Base-by-base conservation (phyloP, 2,797 vertebrate species). In the Trachurus trachurus region DNA sequence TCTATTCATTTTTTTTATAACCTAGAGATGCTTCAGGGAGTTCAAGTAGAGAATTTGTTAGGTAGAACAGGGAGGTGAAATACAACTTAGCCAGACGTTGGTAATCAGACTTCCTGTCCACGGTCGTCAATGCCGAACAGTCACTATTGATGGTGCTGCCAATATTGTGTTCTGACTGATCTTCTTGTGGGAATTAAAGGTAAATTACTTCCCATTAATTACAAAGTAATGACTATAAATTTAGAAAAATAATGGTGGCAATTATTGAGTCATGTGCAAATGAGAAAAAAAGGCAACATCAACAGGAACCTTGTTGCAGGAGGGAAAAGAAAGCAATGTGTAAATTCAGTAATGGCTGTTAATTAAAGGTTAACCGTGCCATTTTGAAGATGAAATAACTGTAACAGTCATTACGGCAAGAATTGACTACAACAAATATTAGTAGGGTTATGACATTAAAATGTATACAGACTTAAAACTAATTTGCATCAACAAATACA, bases 241-340 rank as follows among this genome's bases (percentile, higher is more conserved):
- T 56, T 44, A 53, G 26, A 66, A 63, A 78, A 57, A 37, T 78
- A 85, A 83, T 68, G 62, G 42, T 54, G 13, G 26, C 54, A 66
- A 78, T 83, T 88, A 78, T 26, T 54, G 42, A 65, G 6, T 64
- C 63, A 16, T 47, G 22, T 42, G 59, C 34, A 69, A 68, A 85
- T 67, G 44, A 85, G 62, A 69, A 50, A 44, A 82, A 26, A 47
- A 42, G 74, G 17, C 45, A 1, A 16, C 39, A 17, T 54, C 7
- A 49, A 15, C 4, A 4, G 66, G 16, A 66, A 29, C 31, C 40
- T 56, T 71, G 17, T 53, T 56, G 49, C 19, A 5, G 21, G 26
- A 54, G 61, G 61, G 60, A 68, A 59, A 54, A 57, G 39, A 19
- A 15, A 17, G 26, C 34, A 70, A 44, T 60, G 59, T 45, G 21